Evolutionary conservation across 2,888 invertebrate species (phyloP).

Genomic region (Phania funesta): DNA sequence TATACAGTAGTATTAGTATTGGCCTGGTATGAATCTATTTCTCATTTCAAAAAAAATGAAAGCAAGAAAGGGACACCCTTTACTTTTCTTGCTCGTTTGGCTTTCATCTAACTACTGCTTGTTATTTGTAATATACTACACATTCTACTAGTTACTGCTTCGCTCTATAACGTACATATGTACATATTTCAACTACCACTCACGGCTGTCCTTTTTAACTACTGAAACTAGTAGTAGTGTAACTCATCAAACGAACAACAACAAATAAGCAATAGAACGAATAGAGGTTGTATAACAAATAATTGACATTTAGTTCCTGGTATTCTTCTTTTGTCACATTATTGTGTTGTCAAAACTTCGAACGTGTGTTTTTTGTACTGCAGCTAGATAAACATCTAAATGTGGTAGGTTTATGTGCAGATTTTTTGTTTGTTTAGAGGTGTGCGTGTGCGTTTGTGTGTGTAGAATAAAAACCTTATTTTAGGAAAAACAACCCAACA

Average conservation of each 20-base stretch:
- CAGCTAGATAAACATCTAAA: conserved; percentile 56
- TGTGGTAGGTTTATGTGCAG: conserved; percentile 58
- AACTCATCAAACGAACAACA: neutral
- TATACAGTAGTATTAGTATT: no score
- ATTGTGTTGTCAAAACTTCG: conserved; percentile 50
- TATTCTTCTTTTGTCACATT: conserved; percentile 63
- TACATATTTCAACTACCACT: neutral
- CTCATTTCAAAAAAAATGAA: neutral
- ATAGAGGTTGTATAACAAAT: conserved; percentile 62
- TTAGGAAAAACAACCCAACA: conserved; percentile 11
- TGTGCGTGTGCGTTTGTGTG: neutral
- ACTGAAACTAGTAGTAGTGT: conserved; percentile 15
- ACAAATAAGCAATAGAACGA: neutral
- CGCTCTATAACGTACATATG: neutral
- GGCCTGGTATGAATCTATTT: neutral
- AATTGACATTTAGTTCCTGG: conserved; percentile 68
- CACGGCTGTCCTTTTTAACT: conserved; percentile 23
- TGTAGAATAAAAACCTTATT: conserved; percentile 22
- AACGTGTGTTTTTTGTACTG: conserved; percentile 43
- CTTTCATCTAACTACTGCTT: conserved; percentile 55
- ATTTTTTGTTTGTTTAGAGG: conserved; percentile 11
- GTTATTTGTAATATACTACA: conserved; percentile 44
- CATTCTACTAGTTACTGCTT: conserved; percentile 5
- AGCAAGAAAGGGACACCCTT: conserved; percentile 15
- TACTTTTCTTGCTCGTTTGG: neutral